Evolutionary conservation across 2,888 invertebrate species (phyloP).

Genomic region (Acronicta psi): DNA sequence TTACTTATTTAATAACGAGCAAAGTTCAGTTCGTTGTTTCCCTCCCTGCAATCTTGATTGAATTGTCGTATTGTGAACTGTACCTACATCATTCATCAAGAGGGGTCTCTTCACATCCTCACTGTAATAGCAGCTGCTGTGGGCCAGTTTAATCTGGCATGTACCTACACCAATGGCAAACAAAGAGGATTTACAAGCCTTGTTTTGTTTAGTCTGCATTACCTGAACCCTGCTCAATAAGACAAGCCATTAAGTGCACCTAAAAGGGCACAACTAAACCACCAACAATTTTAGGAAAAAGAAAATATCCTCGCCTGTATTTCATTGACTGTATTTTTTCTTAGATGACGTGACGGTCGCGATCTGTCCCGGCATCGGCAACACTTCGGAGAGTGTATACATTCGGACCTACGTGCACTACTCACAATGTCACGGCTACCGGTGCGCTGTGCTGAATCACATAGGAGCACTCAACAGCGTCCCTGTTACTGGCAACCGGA

Average conservation of each 20-base stretch:
- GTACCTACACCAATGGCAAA: not conserved
- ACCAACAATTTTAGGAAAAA: too few relatives aligned
- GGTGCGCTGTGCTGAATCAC: slow-evolving; percentile 98
- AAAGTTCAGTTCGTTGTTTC: not conserved
- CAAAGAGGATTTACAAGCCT: too few relatives aligned
- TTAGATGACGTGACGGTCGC: slow-evolving; percentile 96
- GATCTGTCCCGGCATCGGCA: slow-evolving; percentile 97
- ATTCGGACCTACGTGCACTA: slow-evolving; percentile 97
- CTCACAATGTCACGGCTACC: slow-evolving; percentile 96
- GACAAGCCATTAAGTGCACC: too few relatives aligned
- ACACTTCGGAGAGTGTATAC: slow-evolving; percentile 98
- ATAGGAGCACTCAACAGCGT: slow-evolving; percentile 96
- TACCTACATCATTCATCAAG: too few relatives aligned
- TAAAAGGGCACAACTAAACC: too few relatives aligned
- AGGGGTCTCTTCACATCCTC: not conserved
- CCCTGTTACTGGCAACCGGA: slow-evolving; percentile 95
- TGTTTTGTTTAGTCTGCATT: too few relatives aligned
- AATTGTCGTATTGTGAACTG: not conserved
- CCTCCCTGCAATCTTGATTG: not conserved
- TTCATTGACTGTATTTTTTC: not conserved
- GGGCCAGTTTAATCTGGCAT: not conserved
- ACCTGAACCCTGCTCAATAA: too few relatives aligned
- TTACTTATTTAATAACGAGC: too few relatives aligned
- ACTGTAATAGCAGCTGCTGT: not conserved
- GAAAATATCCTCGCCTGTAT: too few relatives aligned